Conservation (phyloP, 2,797 vertebrate genomes). For the Lates japonicus region DNA sequence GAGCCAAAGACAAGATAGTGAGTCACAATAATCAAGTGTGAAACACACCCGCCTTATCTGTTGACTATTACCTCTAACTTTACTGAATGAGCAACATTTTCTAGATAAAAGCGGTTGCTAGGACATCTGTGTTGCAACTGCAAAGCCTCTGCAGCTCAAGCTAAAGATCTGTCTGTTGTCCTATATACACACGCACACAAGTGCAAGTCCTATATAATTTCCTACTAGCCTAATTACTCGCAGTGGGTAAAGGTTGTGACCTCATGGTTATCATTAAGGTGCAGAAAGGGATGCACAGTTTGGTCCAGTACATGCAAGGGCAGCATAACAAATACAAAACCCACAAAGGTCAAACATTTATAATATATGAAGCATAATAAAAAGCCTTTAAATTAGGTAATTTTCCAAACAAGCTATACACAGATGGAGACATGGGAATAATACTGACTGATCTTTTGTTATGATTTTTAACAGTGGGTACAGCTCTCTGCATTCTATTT, state of each 20-base stretch:
- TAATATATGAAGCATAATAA: constrained; percentile 54
- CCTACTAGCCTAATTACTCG: constrained; percentile 71
- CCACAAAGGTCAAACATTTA: constrained; percentile 76
- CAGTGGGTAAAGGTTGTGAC: constrained; percentile 67
- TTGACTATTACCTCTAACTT: constrained; percentile 6
- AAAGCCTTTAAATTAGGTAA: constrained; percentile 23
- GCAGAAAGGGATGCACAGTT: constrained; percentile 57
- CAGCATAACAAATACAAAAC: constrained; percentile 55
- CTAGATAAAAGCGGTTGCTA: constrained; percentile 11
- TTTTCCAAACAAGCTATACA: constrained; percentile 40
- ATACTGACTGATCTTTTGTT: constrained; percentile 11
- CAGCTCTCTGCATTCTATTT: constrained; percentile 36
- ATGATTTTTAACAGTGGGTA: constrained; percentile 4
- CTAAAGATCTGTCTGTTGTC: constrained; percentile 11
- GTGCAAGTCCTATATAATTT: constrained; percentile 36
- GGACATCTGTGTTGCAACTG: constrained; percentile 15
- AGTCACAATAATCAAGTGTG: background rate
- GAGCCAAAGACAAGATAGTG: background rate
- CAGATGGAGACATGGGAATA: background rate
- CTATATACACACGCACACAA: background rate
- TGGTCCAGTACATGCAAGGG: constrained; percentile 59
- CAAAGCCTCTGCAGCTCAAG: constrained; percentile 10
- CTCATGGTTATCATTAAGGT: constrained; percentile 75
- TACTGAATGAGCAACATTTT: background rate
- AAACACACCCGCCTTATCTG: constrained; percentile 6